Conservation (phyloP, 2,797 vertebrate species). For the Crotalus adamanteus region DNA sequence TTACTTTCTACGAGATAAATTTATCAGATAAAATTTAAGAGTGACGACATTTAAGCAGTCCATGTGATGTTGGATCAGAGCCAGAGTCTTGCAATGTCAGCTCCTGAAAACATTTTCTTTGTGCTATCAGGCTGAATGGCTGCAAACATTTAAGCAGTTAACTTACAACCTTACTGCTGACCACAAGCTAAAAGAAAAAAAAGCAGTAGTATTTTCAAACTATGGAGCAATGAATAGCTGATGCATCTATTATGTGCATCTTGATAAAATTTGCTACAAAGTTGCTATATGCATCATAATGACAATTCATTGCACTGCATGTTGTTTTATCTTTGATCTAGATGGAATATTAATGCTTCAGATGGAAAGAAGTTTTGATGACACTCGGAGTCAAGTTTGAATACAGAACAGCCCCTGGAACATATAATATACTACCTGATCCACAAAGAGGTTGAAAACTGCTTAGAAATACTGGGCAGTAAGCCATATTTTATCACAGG, state of each 20-base stretch:
- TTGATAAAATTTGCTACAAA: neutral
- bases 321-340: neutral
- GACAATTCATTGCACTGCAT: constrained; percentile 13
- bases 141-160: neutral
- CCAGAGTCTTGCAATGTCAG: neutral
- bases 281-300: constrained; percentile 6
- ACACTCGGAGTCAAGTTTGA: constrained; percentile 26
- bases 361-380: constrained; percentile 54
- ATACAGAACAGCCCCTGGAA: constrained; percentile 11
- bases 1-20: neutral
- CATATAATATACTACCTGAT: neutral
- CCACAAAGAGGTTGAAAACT: constrained; percentile 14
- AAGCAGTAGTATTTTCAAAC: neutral
- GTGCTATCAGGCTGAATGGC: neutral
- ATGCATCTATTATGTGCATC: neutral
- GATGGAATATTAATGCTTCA: constrained; percentile 15
- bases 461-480: constrained; percentile 19
- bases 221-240: neutral
- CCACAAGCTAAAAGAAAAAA: neutral
- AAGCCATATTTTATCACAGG: neutral
- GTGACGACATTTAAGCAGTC: neutral
- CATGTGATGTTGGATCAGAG: neutral
- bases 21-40: neutral
- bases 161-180: neutral
- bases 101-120: neutral